Evolutionary conservation across 1,140 invertebrate species (phyloP).

Genomic region (Hylyphantes graminicola): DNA sequence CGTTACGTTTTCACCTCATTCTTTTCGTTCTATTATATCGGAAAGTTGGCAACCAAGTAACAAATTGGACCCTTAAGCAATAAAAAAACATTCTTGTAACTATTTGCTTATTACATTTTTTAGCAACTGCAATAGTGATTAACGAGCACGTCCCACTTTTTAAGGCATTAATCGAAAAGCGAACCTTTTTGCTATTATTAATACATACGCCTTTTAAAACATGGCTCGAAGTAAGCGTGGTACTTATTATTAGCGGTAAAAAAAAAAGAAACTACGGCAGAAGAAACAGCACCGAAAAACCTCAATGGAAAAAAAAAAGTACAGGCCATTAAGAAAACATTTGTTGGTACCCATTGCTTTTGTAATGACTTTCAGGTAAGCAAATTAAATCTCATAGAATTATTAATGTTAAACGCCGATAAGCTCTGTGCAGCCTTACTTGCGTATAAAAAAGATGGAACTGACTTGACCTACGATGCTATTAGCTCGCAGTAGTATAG

Average conservation of each 20-base stretch:
- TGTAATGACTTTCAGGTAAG: conserved; percentile 57
- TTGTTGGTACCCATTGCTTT: conserved; percentile 54
- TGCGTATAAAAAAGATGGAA: conserved; percentile 45
- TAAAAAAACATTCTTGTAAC: too few species aligned
- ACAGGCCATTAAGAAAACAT: conserved; percentile 58
- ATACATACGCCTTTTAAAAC: conserved; percentile 4
- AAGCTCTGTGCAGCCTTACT: conserved; percentile 22
- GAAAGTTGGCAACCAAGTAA: too few species aligned
- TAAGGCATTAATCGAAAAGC: conserved; percentile 18
- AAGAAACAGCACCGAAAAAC: conserved; percentile 9
- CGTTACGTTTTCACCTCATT: too few species aligned
- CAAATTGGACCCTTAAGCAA: too few species aligned
- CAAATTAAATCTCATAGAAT: conserved; percentile 61
- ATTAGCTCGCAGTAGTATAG: conserved; percentile 51
- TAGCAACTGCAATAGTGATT: not conserved
- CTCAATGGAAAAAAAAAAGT: too few species aligned
- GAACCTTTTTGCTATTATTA: conserved; percentile 24
- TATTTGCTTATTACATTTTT: too few species aligned
- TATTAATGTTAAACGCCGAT: conserved; percentile 60
- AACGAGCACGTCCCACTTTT: conserved; percentile 2
- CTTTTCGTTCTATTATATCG: too few species aligned
- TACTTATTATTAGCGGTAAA: conserved; percentile 7
- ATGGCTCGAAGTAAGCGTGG: not conserved
- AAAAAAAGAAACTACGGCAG: not conserved
- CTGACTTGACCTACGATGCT: conserved; percentile 39